Evolutionary conservation across 2,888 invertebrate species (phyloP).

Genomic region (Lasioglossum lativentre): DNA sequence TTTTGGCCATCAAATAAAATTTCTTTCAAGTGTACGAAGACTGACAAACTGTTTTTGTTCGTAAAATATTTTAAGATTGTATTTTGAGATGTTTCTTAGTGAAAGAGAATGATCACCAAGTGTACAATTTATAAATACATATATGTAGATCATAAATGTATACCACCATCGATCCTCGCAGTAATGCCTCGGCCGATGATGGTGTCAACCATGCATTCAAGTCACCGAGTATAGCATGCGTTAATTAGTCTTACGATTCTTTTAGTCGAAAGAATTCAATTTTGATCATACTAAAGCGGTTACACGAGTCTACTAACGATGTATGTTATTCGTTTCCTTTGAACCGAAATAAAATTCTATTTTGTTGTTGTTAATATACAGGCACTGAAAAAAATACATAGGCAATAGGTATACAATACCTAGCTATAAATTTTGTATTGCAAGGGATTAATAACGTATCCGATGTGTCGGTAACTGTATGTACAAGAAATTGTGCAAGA

Average conservation of each 20-base stretch:
- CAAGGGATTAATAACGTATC: too few relatives aligned
- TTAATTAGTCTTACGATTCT: background rate
- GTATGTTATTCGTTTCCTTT: background rate
- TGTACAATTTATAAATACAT: background rate
- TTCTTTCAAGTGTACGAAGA: too few relatives aligned
- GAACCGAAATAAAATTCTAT: too few relatives aligned
- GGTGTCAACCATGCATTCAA: background rate
- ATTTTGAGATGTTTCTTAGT: background rate
- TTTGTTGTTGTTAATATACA: too few relatives aligned
- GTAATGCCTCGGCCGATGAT: background rate
- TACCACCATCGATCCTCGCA: background rate
- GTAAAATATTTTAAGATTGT: background rate
- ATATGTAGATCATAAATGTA: background rate
- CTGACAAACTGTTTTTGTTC: background rate
- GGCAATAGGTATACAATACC: too few relatives aligned
- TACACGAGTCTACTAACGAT: too few relatives aligned
- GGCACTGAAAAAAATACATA: too few relatives aligned
- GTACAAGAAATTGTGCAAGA: too few relatives aligned
- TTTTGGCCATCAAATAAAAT: too few relatives aligned
- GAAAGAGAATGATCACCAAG: background rate
- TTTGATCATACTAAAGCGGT: too few relatives aligned
- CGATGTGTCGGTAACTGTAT: too few relatives aligned
- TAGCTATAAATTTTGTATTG: too few relatives aligned
- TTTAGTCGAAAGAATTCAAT: background rate
- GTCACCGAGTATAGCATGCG: background rate